Evolutionary conservation across 2,113 vertebrate genomes (phyloP).

Genomic region (Poeciliopsis retropinna): DNA sequence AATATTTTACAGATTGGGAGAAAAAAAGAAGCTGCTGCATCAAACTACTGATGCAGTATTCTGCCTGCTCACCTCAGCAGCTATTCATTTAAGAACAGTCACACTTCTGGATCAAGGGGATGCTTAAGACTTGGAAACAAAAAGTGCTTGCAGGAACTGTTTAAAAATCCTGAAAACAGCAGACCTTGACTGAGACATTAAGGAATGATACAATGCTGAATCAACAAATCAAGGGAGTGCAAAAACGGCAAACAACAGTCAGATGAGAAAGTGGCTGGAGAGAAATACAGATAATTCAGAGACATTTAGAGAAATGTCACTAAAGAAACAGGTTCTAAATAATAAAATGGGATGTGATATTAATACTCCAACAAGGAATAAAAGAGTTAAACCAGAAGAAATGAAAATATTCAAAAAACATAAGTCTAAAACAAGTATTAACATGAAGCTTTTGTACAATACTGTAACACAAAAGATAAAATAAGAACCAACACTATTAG

Average conservation of each 20-base stretch:
- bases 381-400: neutral
- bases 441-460: neutral
- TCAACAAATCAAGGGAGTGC: too few relatives aligned
- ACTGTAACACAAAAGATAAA: neutral
- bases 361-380: too few relatives aligned
- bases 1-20: conserved; percentile 27
- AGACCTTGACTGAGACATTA: too few relatives aligned
- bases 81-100: conserved; percentile 36
- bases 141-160: neutral
- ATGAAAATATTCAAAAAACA: too few relatives aligned
- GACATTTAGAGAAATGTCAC: too few relatives aligned
- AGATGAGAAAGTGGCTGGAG: too few relatives aligned
- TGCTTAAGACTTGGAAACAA: neutral
- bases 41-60: conserved; percentile 51
- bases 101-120: neutral
- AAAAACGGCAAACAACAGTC: too few relatives aligned
- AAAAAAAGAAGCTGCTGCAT: conserved; percentile 1
- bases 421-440: neutral
- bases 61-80: conserved; percentile 33
- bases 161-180: too few relatives aligned
- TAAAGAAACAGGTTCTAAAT: too few relatives aligned
- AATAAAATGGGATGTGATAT: too few relatives aligned
- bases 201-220: too few relatives aligned
- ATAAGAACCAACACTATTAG: neutral
- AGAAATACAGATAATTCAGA: too few relatives aligned